phyloP scores from a whole-genome alignment of 2,888 invertebrate species.

The Pollenia labialis region DNA sequence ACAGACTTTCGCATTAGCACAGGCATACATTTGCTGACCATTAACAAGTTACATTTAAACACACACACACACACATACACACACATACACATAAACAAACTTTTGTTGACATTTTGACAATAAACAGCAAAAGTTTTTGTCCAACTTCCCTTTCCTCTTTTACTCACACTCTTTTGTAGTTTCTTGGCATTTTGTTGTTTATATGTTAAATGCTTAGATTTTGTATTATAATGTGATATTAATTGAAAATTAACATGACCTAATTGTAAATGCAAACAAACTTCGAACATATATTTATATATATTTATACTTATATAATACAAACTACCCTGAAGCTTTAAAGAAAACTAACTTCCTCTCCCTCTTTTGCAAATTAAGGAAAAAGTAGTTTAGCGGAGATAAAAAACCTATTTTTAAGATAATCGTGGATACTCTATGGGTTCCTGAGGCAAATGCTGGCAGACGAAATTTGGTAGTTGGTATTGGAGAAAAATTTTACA shows the following conservation, averaged over 20 bases:
- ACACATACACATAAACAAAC: background rate
- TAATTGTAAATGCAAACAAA: constrained; percentile 20
- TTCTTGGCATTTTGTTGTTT: constrained; percentile 5
- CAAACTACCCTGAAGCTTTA: no score
- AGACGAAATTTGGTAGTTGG: no score
- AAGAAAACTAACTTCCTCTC: no score
- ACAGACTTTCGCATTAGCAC: background rate
- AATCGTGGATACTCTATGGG: no score
- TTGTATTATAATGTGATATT: constrained; percentile 48
- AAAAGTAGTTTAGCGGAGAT: no score
- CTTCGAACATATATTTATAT: background rate
- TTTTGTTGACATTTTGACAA: constrained; percentile 52
- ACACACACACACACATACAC: background rate
- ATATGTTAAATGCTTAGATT: constrained; percentile 31
- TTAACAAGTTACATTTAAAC: constrained; percentile 23
- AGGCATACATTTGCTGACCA: constrained; percentile 14
- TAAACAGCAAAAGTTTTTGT: constrained; percentile 40
- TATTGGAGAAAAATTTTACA: no score
- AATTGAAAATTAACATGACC: constrained; percentile 64
- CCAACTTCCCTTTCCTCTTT: background rate
- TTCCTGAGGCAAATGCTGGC: no score
- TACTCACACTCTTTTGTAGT: background rate
- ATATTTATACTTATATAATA: background rate
- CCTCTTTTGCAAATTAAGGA: no score
- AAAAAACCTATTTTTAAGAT: no score